phyloP scores from a whole-genome alignment of 92 coral and sea anemone species.

The Parazoanthus swiftii region DNA sequence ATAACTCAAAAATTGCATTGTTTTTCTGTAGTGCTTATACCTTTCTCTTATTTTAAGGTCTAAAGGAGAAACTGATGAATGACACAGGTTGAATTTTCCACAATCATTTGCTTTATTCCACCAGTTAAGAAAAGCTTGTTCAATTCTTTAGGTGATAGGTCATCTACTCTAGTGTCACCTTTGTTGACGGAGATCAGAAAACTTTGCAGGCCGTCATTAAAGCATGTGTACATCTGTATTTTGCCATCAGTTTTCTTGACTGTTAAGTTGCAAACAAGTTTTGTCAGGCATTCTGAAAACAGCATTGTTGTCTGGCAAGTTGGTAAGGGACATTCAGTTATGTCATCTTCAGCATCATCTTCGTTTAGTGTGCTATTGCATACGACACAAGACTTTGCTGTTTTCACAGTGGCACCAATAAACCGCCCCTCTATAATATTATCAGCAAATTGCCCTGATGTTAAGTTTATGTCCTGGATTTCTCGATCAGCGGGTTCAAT shows the following conservation, averaged over 20 bases:
- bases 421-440: constrained; percentile 25
- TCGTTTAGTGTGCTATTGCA: constrained; percentile 14
- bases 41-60: constrained; percentile 29
- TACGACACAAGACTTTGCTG: neutral
- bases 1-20: constrained; percentile 25
- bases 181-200: constrained; percentile 37
- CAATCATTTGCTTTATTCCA: constrained; percentile 39
- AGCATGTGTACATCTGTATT: constrained; percentile 41
- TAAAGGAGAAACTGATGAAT: constrained; percentile 47
- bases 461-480: constrained; percentile 12
- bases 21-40: constrained; percentile 30
- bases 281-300: constrained; percentile 37
- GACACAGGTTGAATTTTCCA: constrained; percentile 36
- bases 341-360: constrained; percentile 21
- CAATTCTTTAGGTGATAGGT: constrained; percentile 43
- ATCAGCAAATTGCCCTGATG: constrained; percentile 22
- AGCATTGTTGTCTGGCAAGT: constrained; percentile 30
- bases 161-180: constrained; percentile 43
- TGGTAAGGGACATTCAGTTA: constrained; percentile 11
- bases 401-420: constrained; percentile 3
- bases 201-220: constrained; percentile 51
- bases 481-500: constrained; percentile 7
- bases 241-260: constrained; percentile 41
- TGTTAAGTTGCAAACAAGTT: constrained; percentile 51
- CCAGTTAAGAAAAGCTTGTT: constrained; percentile 36